A percentile compares a stretch with the other conserved stretches of the same genome.
Evolutionary conservation across 64 coral and sea anemone species (phyloP).

Genomic region (Platygyra sinensis): DNA sequence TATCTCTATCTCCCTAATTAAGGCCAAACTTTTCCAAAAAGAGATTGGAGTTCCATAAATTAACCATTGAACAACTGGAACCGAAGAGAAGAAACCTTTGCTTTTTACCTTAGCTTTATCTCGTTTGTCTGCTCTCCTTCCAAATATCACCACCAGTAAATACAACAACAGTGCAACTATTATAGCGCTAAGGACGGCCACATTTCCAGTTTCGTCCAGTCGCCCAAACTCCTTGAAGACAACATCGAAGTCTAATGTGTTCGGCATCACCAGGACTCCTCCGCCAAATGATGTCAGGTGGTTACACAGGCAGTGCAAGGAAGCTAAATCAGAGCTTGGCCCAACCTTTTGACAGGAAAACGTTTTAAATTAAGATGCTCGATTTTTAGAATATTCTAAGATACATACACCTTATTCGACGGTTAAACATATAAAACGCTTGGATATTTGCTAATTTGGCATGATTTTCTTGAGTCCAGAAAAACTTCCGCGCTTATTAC

Average conservation of each 20-base stretch:
- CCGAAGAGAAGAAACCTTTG: not conserved
- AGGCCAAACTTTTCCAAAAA: too few species aligned
- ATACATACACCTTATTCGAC: too few species aligned
- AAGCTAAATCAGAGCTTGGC: conserved; percentile 7
- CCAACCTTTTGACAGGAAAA: conserved; percentile 54
- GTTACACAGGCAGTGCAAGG: conserved; percentile 78
- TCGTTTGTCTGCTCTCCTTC: conserved; percentile 65
- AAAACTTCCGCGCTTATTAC: too few species aligned
- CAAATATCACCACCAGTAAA: conserved; percentile 62
- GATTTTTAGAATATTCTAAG: too few species aligned
- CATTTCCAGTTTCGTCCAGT: conserved; percentile 74
- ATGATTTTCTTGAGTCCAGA: too few species aligned
- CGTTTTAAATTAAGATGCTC: not conserved
- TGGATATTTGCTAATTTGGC: too few species aligned
- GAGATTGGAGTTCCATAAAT: too few species aligned
- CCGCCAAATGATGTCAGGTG: conserved; percentile 92
- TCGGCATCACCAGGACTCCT: conserved; percentile 72
- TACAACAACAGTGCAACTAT: conserved; percentile 64
- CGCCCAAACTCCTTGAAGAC: conserved; percentile 60
- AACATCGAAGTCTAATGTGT: conserved; percentile 75
- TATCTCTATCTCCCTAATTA: too few species aligned
- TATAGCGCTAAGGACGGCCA: conserved; percentile 67
- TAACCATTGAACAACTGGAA: too few species aligned
- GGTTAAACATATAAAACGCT: too few species aligned
- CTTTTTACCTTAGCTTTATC: conserved; percentile 67